Conservation (phyloP, 2,113 vertebrate genomes). For the Sinocyclocheilus grahami region DNA sequence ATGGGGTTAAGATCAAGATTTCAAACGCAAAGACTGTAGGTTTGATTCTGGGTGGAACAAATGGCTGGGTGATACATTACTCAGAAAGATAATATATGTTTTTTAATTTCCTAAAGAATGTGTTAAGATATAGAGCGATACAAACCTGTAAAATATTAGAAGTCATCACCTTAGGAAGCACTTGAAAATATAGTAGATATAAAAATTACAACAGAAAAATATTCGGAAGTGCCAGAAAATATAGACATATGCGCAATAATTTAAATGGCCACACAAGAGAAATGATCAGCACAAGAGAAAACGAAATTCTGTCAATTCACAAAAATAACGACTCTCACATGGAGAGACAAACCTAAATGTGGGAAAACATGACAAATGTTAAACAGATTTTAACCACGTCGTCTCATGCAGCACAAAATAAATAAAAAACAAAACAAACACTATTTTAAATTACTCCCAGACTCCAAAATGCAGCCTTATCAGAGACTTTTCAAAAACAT, state of each 20-base stretch:
- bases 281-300: background rate
- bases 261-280: background rate
- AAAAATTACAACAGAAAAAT: background rate
- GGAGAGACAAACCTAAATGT: background rate
- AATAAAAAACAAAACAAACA: too few species aligned
- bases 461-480: too few species aligned
- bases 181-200: background rate
- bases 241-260: background rate
- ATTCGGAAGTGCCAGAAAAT: background rate
- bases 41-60: background rate
- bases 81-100: background rate
- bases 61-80: background rate
- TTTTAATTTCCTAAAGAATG: background rate
- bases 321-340: background rate
- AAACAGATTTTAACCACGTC: background rate
- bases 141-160: background rate
- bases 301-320: background rate
- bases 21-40: background rate
- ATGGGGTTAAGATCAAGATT: background rate
- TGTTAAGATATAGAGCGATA: background rate
- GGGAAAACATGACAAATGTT: background rate
- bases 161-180: background rate
- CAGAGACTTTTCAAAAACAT: too few species aligned
- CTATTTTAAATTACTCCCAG: too few species aligned
- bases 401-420: background rate